These are phyloP conservation scores for Crematogaster levior DNA, from an alignment of 2,888 invertebrate species.

Conservation along the genomic window DNA sequence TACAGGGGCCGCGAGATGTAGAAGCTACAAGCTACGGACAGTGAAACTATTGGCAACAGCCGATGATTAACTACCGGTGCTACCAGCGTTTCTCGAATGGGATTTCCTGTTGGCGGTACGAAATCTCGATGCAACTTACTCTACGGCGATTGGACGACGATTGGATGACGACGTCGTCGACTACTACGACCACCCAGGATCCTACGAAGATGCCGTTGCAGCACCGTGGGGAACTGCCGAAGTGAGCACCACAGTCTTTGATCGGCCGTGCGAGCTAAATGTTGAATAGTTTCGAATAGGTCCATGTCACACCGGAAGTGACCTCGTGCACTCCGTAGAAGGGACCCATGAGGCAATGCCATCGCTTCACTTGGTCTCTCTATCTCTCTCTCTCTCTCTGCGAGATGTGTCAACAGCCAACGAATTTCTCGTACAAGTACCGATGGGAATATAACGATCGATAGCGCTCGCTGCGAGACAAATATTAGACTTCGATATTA, in stretches of 20 bases:
- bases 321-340: constrained; percentile 37
- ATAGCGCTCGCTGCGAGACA: constrained; percentile 56
- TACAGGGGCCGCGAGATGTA: constrained; percentile 11
- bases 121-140: constrained; percentile 59
- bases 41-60: constrained; percentile 66
- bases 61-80: constrained; percentile 69
- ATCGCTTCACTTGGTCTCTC: background rate
- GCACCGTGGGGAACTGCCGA: constrained; percentile 50
- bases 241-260: constrained; percentile 61
- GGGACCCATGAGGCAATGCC: constrained; percentile 6
- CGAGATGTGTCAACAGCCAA: constrained; percentile 38
- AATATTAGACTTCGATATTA: constrained; percentile 66
- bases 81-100: constrained; percentile 53
- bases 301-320: constrained; percentile 41
- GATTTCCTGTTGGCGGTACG: constrained; percentile 60
- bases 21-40: constrained; percentile 45
- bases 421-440: constrained; percentile 42
- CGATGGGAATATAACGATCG: constrained; percentile 39
- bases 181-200: constrained; percentile 13
- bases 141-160: constrained; percentile 56
- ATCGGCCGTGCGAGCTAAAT: constrained; percentile 66
- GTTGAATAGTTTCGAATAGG: constrained; percentile 61
- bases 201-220: constrained; percentile 22
- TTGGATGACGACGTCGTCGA: constrained; percentile 21
- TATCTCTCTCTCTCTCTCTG: background rate